Evolutionary conservation across 2,113 vertebrate genomes (phyloP), one percentile per base, ranked within the genome.

Genomic region (Nycticorax nycticorax): DNA sequence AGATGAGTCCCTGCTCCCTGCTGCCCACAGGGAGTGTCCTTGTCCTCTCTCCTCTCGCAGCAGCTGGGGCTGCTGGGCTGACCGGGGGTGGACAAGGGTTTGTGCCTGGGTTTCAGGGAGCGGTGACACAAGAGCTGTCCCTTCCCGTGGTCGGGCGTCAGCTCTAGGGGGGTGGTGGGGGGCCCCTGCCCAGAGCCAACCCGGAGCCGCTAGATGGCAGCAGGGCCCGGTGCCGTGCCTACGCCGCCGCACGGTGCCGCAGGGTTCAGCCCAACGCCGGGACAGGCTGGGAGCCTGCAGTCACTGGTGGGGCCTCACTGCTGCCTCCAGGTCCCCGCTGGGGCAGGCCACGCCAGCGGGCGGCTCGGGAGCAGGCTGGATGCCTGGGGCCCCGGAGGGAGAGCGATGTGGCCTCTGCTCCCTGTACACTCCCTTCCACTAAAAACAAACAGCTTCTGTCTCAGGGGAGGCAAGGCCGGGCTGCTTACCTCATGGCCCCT

Each of bases 1-100:
- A 39, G 56, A 43, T 0, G 1, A 48, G 39, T 28, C 72, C 50
- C 56, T 23, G 55, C 19, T 21, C 73, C 2, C 0, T 20, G 74
- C 76, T 57, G 84, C 77, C n/a, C 26, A 1, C 1, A 1, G 33
- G 71, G 47, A 41, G 28, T 57, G 35, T 50, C 64, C 64, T 45
- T 57, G 35, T 50, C 64, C 64, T 45, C 5, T 47, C 4, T 50
- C 64, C 64, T 45, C 5, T 47, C 4, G 0, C 63, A 18, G 57
- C 27, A 57, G 56, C 68, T 33, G 4, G 62, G 14, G 35, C 60
- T 57, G 67, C 52, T 1, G 22, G 47, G 43, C 45, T 56, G 62
- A 35, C 8, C 0, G 0, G 63, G 32, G 33, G 13, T 1, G 8
- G 15, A 1, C 8, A 4, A 4, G 15, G 32, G 23, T 14, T 62